A percentile compares a stretch with the other conserved stretches of the same genome.
Evolutionary conservation across 2,113 vertebrate species (phyloP).

Genomic region (Urocynchramus pylzowi): DNA sequence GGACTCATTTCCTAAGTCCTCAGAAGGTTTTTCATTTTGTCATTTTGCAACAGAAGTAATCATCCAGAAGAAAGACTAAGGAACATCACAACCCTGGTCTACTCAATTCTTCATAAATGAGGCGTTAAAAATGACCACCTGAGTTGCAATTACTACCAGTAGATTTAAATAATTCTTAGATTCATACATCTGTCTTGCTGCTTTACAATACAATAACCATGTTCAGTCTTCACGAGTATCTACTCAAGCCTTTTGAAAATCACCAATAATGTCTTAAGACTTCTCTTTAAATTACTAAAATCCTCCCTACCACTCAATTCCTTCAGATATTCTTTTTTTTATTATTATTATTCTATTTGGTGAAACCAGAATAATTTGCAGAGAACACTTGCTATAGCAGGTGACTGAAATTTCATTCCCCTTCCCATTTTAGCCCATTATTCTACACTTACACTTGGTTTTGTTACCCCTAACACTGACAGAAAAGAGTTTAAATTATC

Average conservation of each 20-base stretch:
- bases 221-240: background rate
- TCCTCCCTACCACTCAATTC: background rate
- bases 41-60: background rate
- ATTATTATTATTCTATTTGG: no score
- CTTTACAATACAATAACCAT: background rate
- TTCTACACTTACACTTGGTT: background rate
- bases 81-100: background rate
- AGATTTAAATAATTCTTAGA: background rate
- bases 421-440: background rate
- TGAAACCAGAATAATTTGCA: background rate
- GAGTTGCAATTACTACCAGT: background rate
- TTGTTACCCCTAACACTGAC: background rate
- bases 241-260: background rate
- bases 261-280: background rate
- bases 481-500: background rate
- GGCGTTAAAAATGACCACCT: background rate
- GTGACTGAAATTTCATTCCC: background rate
- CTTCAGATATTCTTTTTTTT: background rate
- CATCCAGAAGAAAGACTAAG: background rate
- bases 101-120: background rate
- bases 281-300: background rate
- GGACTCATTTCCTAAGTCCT: background rate
- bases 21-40: background rate
- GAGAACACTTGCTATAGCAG: background rate
- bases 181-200: background rate